These are phyloP conservation scores for Callyntrura sp. DNA, from an alignment of 2,888 invertebrate species.

Conservation along the genomic window DNA sequence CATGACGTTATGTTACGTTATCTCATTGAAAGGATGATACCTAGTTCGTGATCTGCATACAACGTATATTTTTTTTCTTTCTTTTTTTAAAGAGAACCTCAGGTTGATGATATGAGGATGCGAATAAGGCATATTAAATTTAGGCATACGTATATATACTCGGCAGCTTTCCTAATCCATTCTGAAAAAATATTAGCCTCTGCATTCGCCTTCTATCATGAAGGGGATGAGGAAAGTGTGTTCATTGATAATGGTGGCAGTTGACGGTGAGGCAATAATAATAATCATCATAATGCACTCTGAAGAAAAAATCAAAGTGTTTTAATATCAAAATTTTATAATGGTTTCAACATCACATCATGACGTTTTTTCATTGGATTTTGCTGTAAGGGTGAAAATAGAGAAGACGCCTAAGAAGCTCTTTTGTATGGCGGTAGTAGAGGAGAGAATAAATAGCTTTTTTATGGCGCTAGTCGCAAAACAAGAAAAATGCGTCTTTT, in stretches of 20 bases:
- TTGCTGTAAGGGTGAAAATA: not conserved
- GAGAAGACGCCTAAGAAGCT: constrained; percentile 3
- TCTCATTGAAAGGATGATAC: constrained; percentile 69
- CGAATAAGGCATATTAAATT: constrained; percentile 28
- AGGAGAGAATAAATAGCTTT: not conserved
- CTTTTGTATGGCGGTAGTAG: not conserved
- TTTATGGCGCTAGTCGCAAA: not conserved
- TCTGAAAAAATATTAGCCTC: constrained; percentile 11
- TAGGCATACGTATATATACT: not conserved
- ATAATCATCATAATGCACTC: not conserved
- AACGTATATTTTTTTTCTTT: constrained; percentile 18
- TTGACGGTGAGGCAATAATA: constrained; percentile 14
- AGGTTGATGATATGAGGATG: constrained; percentile 32
- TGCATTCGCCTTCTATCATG: constrained; percentile 12
- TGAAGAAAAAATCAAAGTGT: constrained; percentile 42
- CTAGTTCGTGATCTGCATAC: constrained; percentile 73
- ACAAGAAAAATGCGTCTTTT: not conserved
- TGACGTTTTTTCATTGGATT: constrained; percentile 2
- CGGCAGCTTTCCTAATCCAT: not conserved
- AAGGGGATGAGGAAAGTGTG: constrained; percentile 18
- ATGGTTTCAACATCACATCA: constrained; percentile 28
- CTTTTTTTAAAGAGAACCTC: constrained; percentile 35
- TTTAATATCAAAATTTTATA: constrained; percentile 40
- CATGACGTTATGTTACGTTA: constrained; percentile 48
- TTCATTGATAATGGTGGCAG: constrained; percentile 19